These are phyloP conservation scores for Drosophila nigrodunni DNA, from an alignment of 1,140 invertebrate genomes.

Conservation along the genomic window DNA sequence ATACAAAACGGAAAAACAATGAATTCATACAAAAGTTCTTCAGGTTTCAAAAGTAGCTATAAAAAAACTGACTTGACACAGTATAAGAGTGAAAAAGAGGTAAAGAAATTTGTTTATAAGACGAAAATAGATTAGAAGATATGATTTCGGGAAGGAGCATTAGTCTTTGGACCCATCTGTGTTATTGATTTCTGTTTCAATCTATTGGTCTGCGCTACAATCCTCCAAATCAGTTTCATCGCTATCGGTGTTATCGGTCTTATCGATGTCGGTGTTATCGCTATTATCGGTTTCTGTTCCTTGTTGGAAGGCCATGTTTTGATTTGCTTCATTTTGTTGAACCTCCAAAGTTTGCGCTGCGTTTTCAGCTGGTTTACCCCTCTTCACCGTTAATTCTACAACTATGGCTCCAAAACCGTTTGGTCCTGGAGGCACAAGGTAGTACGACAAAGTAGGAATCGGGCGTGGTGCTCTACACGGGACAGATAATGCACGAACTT, in stretches of 20 bases:
- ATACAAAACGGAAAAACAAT: not conserved
- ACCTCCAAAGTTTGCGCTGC: constrained; percentile 6
- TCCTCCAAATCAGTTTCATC: too few relatives aligned
- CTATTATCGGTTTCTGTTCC: not conserved
- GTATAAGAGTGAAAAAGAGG: not conserved
- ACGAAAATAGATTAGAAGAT: not conserved
- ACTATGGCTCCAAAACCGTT: not conserved
- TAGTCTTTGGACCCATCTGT: not conserved
- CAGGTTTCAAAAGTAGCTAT: not conserved
- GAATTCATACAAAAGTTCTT: not conserved
- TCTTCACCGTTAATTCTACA: not conserved
- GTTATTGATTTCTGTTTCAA: not conserved
- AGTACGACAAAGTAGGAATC: not conserved
- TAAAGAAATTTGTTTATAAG: not conserved
- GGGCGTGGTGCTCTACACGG: too few relatives aligned
- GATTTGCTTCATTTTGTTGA: constrained; percentile 27
- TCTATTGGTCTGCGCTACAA: too few relatives aligned
- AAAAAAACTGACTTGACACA: constrained; percentile 2
- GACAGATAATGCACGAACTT: too few relatives aligned
- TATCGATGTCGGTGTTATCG: not conserved
- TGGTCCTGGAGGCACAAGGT: not conserved
- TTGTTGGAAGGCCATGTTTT: not conserved
- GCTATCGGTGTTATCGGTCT: not conserved
- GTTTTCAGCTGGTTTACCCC: not conserved
- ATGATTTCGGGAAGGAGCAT: not conserved